These are phyloP conservation scores for Drosophila colorata DNA, from an alignment of 2,888 invertebrate species.

Conservation along the genomic window DNA sequence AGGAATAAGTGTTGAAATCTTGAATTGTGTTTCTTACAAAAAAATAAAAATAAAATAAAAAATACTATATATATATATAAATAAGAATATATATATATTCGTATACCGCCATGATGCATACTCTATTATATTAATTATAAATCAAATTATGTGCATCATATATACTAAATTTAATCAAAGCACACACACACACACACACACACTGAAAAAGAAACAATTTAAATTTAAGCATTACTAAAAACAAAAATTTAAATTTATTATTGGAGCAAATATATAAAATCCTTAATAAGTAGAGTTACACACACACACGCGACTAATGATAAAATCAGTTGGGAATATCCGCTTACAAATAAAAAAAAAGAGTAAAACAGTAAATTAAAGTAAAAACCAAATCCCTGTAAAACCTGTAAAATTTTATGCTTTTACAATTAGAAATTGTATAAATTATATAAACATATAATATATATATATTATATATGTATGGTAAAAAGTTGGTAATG, in stretches of 20 bases:
- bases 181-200: no score
- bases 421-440: constrained; percentile 77
- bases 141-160: constrained; percentile 72
- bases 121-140: constrained; percentile 64
- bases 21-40: constrained; percentile 70
- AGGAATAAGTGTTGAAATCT: constrained; percentile 66
- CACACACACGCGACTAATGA: constrained; percentile 39
- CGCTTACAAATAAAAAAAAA: constrained; percentile 35
- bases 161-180: constrained; percentile 68
- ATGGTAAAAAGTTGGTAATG: constrained; percentile 41
- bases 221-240: constrained; percentile 63
- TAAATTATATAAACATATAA: constrained; percentile 53
- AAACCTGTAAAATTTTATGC: constrained; percentile 70
- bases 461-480: constrained; percentile 26
- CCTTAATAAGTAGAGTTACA: constrained; percentile 64
- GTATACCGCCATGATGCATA: constrained; percentile 39
- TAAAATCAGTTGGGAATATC: constrained; percentile 36
- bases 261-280: constrained; percentile 63
- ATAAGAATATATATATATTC: constrained; percentile 32
- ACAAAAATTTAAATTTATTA: constrained; percentile 55
- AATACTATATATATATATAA: constrained; percentile 52
- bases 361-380: constrained; percentile 19
- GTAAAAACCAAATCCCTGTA: constrained; percentile 20
- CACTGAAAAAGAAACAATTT: constrained; percentile 45
- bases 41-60: constrained; percentile 20